Base-by-base conservation (phyloP, 92 coral and sea anemone genomes). In the Isaurus tuberculatus region DNA sequence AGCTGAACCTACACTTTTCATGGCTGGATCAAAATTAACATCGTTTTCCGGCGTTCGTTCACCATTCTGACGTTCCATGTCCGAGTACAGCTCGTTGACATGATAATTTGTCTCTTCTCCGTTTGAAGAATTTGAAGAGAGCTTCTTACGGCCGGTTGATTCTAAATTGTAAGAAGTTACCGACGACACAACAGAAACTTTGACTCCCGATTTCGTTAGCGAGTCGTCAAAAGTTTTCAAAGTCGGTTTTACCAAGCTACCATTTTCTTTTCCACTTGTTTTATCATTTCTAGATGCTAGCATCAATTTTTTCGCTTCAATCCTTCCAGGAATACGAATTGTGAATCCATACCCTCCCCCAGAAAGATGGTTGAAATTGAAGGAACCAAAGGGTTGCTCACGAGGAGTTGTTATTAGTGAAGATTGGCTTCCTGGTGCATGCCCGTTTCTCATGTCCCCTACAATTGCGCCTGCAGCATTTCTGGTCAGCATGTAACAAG, bases 331-430 rank as follows among this genome's bases (percentile, higher is more conserved):
- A 65, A 95, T 90, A 11, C 95, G 92, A 20, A 95, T 71, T 0
- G 98, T 86, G 61, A 95, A 95, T 43, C 98, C 98, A 67, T 93
- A 90, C 13, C 93, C 96, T 3, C 93, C 92, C 30, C 94, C 89
- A 19, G 92, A 81, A 10, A 87, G 91, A 53, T 92, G 84, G 53
- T 94, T 95, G 71, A 95, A 85, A 63, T 90, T 92, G 65, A 90
- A 83, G 9, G 98, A 91, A 73, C 87, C 91, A 22, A 88, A 80
- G 29, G 65, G 43, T 66, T 72, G 90, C 58, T 68, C 86, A 5
- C 66, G 88, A 27, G 70, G 64, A 23, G 83, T 73, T n/a, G 72
- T 2, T 43, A 85, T 81, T 22, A 89, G 80, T 40, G 78, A 75
- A 53, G 87, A 85, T 30, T 86, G 74, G 37, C 80, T 61, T 2